Evolutionary conservation across 2,888 invertebrate species (phyloP), one percentile per base, ranked within the genome.

Genomic region (Apodemia mormo): DNA sequence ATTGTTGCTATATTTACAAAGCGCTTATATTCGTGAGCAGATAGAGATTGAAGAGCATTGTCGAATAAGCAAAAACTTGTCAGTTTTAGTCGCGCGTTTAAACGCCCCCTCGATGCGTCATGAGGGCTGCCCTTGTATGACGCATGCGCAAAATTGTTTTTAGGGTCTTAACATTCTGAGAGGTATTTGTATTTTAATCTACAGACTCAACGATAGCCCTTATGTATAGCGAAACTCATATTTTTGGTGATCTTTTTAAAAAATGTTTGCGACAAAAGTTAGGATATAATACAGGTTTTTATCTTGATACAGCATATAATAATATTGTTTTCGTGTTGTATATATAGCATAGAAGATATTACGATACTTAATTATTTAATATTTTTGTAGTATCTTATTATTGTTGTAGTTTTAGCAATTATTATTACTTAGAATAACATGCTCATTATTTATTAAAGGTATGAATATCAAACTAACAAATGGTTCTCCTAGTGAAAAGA

Each of bases 31-130:
- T 82, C 85, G 84, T 82, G 84, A 82, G 22, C 45, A 80, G 77
- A 79, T 78, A 77, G 80, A 82, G 87, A 87, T 85, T 82, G 87
- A 87, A 81, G 80, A 77, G 80, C 79, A 83, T 86, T 89, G 88
- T 89, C 80, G 77, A 78, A 79, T 81, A 80, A 84, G 88, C 87
- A 84, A 85, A 87, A 87, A 87, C 79, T 84, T 87, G 88, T 85
- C 82, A 82, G 74, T 80, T 82, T 80, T 56, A 71, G 77, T 75
- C 72, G 77, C 76, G 79, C 78, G 79, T 79, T 78, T 80, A 73
- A 78, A 77, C 84, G 83, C 82, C 83, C 85, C 84, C 81, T 80
- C 80, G 72, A 74, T 76, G 80, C 76, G 73, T 78, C 76, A 74
- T 76, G 73, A 75, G 76, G 78, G 80, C 69, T 79, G 81, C 77